Evolutionary conservation across 2,888 invertebrate genomes (phyloP).

Genomic region (Pristionchus maxplancki): DNA sequence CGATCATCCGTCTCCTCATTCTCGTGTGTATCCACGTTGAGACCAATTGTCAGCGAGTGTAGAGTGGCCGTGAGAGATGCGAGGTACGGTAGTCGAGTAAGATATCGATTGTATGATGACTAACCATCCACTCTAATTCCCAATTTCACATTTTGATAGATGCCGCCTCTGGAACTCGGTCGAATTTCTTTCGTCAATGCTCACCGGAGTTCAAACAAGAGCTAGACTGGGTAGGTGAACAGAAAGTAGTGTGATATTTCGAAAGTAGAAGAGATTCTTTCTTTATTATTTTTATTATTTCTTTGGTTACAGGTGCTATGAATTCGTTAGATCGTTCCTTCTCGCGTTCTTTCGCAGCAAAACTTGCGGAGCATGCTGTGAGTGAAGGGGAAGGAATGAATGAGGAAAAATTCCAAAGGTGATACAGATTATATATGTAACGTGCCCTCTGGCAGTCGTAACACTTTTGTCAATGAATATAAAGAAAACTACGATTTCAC

Average conservation of each 20-base stretch:
- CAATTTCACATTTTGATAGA: not conserved
- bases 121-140: too few relatives aligned
- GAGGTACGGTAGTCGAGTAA: constrained; percentile 9
- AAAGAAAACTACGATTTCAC: too few relatives aligned
- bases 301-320: constrained; percentile 20
- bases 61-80: constrained; percentile 8
- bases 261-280: too few relatives aligned
- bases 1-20: not conserved
- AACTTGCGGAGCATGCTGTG: not conserved
- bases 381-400: not conserved
- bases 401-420: not conserved
- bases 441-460: not conserved
- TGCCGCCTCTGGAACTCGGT: constrained; percentile 35
- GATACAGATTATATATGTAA: not conserved
- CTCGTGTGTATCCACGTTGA: not conserved
- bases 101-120: too few relatives aligned
- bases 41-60: not conserved
- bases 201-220: constrained; percentile 46
- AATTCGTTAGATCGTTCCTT: constrained; percentile 29
- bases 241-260: not conserved
- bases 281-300: too few relatives aligned
- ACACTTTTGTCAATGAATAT: too few relatives aligned
- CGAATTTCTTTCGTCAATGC: constrained; percentile 23
- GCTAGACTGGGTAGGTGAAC: constrained; percentile 16
- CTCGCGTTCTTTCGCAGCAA: not conserved